Evolutionary conservation across 2,113 vertebrate species (phyloP), one percentile per base, ranked within the genome.

Genomic region (Chaetura pelagica): DNA sequence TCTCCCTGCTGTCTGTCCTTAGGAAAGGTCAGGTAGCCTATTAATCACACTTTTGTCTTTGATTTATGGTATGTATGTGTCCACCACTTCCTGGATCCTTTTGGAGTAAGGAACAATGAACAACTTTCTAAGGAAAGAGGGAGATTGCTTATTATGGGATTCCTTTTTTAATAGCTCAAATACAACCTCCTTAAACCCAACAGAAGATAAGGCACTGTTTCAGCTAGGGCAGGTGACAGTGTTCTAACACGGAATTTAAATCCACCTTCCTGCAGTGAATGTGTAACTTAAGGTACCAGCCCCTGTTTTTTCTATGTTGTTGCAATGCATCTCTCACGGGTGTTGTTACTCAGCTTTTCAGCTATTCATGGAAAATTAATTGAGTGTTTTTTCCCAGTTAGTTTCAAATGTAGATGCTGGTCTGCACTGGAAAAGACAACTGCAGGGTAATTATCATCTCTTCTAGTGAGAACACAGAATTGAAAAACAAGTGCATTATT

Each of bases 1-100:
- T 23, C 38, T 55, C 52, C 23, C 35, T 46, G 58, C 71, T 54
- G 26, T n/a, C 51, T 29, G 21, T 64, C 15, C 59, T 69, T 58
- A 67, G 52, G 67, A 84, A 92, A 92, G 72, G 59, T 63, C 88
- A 84, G 79, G 90, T 29, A 83, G 42, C 64, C 86, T 66, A 48
- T 76, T 73, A 82, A 87, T 79, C 63, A 69, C 0, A 2, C n/a
- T 57, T 35, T 58, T 69, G 67, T 35, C 40, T 93, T 87, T 55
- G 38, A 77, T 62, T 88, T 86, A 58, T 1, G 4, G 21, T 55
- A 55, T 30, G 49, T 35, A 9, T 23, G 24, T 0, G 0, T 38
- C 30, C 30, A 44, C 59, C 0, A 8, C 57, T 94, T 89, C 66
- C 84, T 63, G 52, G 29, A 79, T 68, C 54, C 74, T 84, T 94